These are phyloP conservation scores for Patagioenas fasciata DNA, from an alignment of 2,113 vertebrate species.

Conservation along the genomic window DNA sequence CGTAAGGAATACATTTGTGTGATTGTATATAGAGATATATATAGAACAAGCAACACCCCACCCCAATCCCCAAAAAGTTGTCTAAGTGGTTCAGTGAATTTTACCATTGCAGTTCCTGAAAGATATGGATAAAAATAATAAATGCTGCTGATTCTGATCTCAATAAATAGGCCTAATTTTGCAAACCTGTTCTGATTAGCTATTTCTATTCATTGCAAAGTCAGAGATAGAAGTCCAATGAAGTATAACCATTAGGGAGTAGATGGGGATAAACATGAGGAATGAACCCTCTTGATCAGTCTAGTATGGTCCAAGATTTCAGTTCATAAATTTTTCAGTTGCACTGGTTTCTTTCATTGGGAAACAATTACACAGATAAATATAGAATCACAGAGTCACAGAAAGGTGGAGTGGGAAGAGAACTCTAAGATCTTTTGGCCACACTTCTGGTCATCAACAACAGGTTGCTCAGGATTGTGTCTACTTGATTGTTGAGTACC, in stretches of 20 bases:
- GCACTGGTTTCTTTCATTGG: neutral
- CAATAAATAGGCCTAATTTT: neutral
- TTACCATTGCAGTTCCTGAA: neutral
- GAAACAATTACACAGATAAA: neutral
- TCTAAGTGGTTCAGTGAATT: neutral
- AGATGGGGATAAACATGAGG: neutral
- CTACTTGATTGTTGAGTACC: neutral
- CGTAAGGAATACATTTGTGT: neutral
- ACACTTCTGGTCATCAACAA: neutral
- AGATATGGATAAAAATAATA: neutral
- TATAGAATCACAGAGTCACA: neutral
- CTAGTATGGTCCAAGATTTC: neutral
- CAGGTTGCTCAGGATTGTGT: neutral
- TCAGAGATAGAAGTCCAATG: neutral
- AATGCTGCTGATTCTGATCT: neutral
- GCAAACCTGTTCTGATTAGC: neutral
- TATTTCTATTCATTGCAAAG: neutral
- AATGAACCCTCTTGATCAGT: neutral
- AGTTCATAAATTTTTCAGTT: neutral
- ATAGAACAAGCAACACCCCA: neutral
- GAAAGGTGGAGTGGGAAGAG: neutral
- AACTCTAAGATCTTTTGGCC: neutral
- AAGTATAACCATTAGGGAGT: neutral
- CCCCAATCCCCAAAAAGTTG: neutral
- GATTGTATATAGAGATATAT: rapidly evolving